Evolutionary conservation across 1,140 invertebrate species (phyloP).

Genomic region (Brevipalpus yothersi): DNA sequence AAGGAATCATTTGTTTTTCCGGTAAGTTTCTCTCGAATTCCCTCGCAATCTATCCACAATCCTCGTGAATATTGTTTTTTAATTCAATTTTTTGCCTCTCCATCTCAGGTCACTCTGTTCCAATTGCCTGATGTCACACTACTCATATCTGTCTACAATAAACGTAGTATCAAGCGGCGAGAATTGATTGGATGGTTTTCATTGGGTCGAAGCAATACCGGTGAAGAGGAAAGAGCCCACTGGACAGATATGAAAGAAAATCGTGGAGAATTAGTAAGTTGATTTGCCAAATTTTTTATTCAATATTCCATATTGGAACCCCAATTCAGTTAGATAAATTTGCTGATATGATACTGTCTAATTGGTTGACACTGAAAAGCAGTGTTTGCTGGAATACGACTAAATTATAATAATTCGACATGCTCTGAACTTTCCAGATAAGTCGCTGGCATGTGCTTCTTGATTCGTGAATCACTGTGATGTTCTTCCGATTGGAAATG

Average conservation of each 20-base stretch:
- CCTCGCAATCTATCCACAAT: not conserved
- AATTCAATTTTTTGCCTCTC: conserved; percentile 24
- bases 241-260: conserved; percentile 69
- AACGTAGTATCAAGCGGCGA: conserved; percentile 70
- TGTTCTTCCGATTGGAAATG: too few species aligned
- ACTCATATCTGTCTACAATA: conserved; percentile 76
- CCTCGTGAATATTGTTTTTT: not conserved
- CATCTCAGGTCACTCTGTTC: conserved; percentile 38
- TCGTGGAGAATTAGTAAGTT: conserved; percentile 37
- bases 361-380: too few species aligned
- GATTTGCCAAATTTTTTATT: not conserved
- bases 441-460: too few species aligned
- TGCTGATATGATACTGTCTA: too few species aligned
- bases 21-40: conserved; percentile 24
- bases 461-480: too few species aligned
- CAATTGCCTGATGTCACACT: conserved; percentile 83
- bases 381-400: too few species aligned
- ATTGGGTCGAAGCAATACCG: conserved; percentile 64
- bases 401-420: too few species aligned
- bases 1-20: conserved; percentile 91
- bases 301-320: too few species aligned
- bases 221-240: conserved; percentile 68
- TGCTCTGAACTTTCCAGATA: too few species aligned
- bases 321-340: too few species aligned
- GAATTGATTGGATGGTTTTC: conserved; percentile 93